Percentiles rank a stretch among this genome's conserved stretches.
Evolutionary conservation across 2,797 vertebrate species (phyloP).

Genomic region (Margarornis squamiger): DNA sequence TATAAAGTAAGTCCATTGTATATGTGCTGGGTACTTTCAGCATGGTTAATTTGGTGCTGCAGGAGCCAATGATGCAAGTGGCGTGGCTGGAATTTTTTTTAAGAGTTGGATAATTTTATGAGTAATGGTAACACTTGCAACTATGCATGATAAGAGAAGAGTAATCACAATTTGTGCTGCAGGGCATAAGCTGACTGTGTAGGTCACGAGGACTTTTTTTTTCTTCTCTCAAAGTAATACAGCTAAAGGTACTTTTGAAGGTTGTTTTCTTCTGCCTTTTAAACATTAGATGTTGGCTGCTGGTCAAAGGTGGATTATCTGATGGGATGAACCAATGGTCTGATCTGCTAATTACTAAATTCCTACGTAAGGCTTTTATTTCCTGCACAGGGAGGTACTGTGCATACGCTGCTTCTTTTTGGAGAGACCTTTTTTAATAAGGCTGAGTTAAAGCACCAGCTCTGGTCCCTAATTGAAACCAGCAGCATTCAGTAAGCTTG

Average conservation of each 20-base stretch:
- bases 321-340: slow-evolving; percentile 21
- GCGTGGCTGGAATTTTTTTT: not conserved
- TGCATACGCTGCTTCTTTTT: not conserved
- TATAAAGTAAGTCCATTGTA: not conserved
- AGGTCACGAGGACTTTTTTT: not conserved
- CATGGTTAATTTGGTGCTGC: not conserved
- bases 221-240: not conserved
- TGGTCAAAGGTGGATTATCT: slow-evolving; percentile 15
- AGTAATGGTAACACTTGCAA: slow-evolving; percentile 30
- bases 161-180: slow-evolving; percentile 18
- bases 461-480: slow-evolving; percentile 37
- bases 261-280: slow-evolving; percentile 45
- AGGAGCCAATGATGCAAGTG: not conserved
- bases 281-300: slow-evolving; percentile 4
- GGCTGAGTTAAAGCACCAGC: not conserved
- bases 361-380: not conserved
- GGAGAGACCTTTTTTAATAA: not conserved
- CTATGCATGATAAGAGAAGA: not conserved
- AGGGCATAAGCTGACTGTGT: slow-evolving; percentile 19
- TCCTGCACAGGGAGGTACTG: not conserved
- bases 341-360: slow-evolving; percentile 41
- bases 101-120: slow-evolving; percentile 28
- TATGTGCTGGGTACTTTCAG: not conserved
- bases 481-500: not conserved
- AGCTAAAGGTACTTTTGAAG: slow-evolving; percentile 18